Evolutionary conservation across 1,140 invertebrate species (phyloP).

Genomic region (Brachionus plicatilis): DNA sequence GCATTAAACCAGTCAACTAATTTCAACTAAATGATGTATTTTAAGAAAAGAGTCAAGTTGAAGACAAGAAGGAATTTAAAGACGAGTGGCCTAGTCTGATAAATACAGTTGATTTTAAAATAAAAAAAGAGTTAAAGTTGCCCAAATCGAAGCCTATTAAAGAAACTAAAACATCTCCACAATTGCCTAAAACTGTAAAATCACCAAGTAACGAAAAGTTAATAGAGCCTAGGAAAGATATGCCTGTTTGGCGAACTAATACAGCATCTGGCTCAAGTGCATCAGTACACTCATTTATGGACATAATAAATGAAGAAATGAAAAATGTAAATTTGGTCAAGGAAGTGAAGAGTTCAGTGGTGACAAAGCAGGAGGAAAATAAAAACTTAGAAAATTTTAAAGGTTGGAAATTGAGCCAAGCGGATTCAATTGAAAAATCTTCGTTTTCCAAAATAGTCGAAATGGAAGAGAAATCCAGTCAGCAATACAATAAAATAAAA

Average conservation of each 20-base stretch:
- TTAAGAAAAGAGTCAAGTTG: not conserved
- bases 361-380: not conserved
- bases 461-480: constrained; percentile 27
- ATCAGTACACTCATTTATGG: not conserved
- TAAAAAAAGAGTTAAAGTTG: not conserved
- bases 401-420: constrained; percentile 18
- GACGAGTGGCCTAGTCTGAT: not conserved
- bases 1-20: no score
- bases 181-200: not conserved
- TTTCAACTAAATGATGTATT: not conserved
- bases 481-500: constrained; percentile 31
- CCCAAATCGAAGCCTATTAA: not conserved
- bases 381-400: not conserved
- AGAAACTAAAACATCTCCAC: not conserved
- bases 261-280: not conserved
- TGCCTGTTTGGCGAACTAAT: not conserved
- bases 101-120: not conserved
- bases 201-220: not conserved
- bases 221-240: not conserved
- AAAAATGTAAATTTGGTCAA: constrained; percentile 1
- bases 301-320: constrained; percentile 28
- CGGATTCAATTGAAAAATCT: not conserved
- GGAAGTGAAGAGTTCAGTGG: not conserved
- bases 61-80: not conserved
- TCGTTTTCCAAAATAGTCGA: constrained; percentile 25